Base-by-base conservation (phyloP, 2,888 invertebrate species). In the Meteorus colon region DNA sequence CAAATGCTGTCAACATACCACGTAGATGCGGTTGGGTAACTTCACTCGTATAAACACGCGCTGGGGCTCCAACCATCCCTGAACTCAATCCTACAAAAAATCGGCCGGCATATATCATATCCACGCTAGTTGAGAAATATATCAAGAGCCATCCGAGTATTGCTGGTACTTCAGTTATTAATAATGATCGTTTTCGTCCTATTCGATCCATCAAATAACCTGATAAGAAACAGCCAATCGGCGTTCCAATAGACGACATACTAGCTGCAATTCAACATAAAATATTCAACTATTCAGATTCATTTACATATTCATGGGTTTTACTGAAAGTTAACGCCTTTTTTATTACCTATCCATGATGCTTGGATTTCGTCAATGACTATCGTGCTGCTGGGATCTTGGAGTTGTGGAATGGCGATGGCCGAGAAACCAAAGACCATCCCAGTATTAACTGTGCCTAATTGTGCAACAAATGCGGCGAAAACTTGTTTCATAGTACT, bases 11-110 rank as follows among this genome's bases (percentile, higher is more conserved):
- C 8, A 95, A 90, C 92, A 94, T 94, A 1, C 95, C 95, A n/a
- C 95, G 90, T 0, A 94, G 90, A 85, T 95, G 94, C 0, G 94
- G 94, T 80, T 95, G 94, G 0, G 95, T 93, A 0, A 94, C 94
- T 84, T 94, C 94, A 34, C 93, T 93, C 0, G 94, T 94, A 88
- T 94, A 94, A 0, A 94, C 94, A 4, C 94, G 90, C 0, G 94
- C 93, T 1, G 94, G 94, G 0, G 94, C 94, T 0, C 94, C 94
- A 41, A 94, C 93, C 93, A 94, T 94, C 2, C 95, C 95, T 0
- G 94, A 93, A 0, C 94, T 94, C 29, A 94, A 90, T 0, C 95
- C 95, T 24, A 93, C 92, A 71, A 94, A 89, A 78, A 94, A 89
- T 80, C 95, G 90, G 85, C 94, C 94, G 27, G 92, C 84, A 86